These are phyloP conservation scores for Enteromius fasciolatus DNA, from an alignment of 2,797 vertebrate genomes.

Conservation along the genomic window DNA sequence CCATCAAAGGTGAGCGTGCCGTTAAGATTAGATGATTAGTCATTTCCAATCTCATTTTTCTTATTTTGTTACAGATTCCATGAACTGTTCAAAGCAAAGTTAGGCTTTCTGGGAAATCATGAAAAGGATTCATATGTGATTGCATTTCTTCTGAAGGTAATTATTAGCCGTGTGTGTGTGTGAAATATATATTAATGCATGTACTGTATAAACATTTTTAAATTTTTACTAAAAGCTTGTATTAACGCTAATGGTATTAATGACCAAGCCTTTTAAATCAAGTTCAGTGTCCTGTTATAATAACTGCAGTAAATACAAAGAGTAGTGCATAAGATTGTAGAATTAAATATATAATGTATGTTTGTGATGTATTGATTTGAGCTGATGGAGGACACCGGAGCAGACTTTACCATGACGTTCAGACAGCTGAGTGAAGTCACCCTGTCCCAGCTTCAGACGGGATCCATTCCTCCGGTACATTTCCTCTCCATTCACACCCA, in stretches of 20 bases:
- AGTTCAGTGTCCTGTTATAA: conserved; percentile 25
- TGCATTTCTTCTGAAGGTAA: conserved; percentile 78
- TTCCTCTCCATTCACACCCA: not conserved
- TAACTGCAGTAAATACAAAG: not conserved
- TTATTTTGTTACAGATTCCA: conserved; percentile 73
- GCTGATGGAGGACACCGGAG: conserved; percentile 81
- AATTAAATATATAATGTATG: not conserved
- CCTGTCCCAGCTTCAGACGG: conserved; percentile 67
- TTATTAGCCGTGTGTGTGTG: not conserved
- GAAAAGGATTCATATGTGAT: conserved; percentile 74
- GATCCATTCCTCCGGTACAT: conserved; percentile 74
- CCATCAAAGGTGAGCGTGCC: conserved; percentile 71
- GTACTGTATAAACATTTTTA: not conserved
- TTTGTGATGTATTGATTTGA: conserved; percentile 53
- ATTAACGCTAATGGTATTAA: not conserved
- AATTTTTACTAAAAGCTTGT: not conserved
- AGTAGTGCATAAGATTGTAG: not conserved
- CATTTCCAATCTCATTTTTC: not conserved
- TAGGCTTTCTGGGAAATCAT: conserved; percentile 77
- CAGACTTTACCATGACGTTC: conserved; percentile 87
- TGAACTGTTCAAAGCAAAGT: conserved; percentile 80
- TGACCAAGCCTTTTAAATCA: not conserved
- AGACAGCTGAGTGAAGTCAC: conserved; percentile 80
- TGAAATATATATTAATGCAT: not conserved
- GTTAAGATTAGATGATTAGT: not conserved